Percentiles rank a stretch among this genome's conserved stretches.
These are phyloP conservation scores for Drepanosiphum platanoidis DNA, from an alignment of 2,888 invertebrate genomes.

Conservation along the genomic window DNA sequence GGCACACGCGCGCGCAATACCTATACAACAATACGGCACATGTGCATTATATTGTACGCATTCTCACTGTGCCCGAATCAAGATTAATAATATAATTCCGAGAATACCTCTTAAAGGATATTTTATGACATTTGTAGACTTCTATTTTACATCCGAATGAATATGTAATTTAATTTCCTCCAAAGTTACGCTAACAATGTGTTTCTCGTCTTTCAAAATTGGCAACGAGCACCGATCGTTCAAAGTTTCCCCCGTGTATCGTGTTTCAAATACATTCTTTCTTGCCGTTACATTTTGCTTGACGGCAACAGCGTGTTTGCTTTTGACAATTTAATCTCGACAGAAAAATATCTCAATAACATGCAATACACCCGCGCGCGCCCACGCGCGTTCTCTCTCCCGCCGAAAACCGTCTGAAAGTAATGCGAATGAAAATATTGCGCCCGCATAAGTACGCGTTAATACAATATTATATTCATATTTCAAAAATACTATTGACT, in stretches of 20 bases:
- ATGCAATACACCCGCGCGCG: not conserved
- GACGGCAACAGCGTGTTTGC: slow-evolving; percentile 8
- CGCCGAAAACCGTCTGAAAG: not conserved
- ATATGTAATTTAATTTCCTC: slow-evolving; percentile 39
- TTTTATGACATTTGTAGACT: not conserved
- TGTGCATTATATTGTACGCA: not conserved
- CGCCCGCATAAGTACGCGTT: not conserved
- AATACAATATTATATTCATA: not conserved
- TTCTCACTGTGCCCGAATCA: not conserved
- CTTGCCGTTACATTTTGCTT: not conserved
- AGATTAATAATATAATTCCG: slow-evolving; percentile 19
- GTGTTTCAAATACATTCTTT: slow-evolving; percentile 42
- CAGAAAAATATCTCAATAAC: slow-evolving; percentile 6
- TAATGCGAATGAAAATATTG: not conserved
- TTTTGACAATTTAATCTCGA: slow-evolving; percentile 35
- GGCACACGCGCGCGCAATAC: not conserved
- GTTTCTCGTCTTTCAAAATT: slow-evolving; percentile 38
- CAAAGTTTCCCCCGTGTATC: slow-evolving; percentile 9
- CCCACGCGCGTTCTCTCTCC: no score
- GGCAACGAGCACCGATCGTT: slow-evolving; percentile 32
- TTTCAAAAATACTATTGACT: not conserved
- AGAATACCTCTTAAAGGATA: not conserved
- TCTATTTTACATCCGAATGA: not conserved
- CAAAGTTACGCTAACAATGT: slow-evolving; percentile 16
- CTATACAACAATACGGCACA: not conserved